phyloP scores from a whole-genome alignment of 1,140 invertebrate genomes.

The Leptestheria dahalacensis region DNA sequence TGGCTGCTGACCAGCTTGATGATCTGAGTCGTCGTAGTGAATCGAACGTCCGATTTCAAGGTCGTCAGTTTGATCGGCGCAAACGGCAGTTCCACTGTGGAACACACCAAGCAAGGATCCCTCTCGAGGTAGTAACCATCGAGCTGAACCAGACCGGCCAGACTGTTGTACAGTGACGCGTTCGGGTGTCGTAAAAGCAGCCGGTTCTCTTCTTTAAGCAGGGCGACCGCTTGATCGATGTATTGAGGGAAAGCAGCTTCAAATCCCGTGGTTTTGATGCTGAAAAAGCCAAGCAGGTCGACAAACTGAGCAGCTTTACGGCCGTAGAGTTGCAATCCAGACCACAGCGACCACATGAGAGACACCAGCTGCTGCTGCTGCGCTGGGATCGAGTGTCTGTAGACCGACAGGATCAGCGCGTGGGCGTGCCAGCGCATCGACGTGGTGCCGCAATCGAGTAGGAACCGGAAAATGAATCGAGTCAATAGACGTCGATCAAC shows the following conservation, averaged over 20 bases:
- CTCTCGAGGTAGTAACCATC: slow-evolving; percentile 94
- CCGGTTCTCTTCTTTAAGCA: slow-evolving; percentile 74
- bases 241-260: slow-evolving; percentile 46
- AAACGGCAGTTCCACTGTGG: slow-evolving; percentile 90
- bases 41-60: slow-evolving; percentile 92
- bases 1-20: slow-evolving; percentile 89
- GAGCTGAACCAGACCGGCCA: slow-evolving; percentile 82
- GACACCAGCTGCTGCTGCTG: slow-evolving; percentile 68
- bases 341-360: slow-evolving; percentile 82
- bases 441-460: slow-evolving; percentile 84
- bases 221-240: slow-evolving; percentile 66
- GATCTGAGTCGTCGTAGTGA: slow-evolving; percentile 93
- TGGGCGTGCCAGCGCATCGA: slow-evolving; percentile 92
- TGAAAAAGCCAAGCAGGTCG: slow-evolving; percentile 85
- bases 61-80: slow-evolving; percentile 80
- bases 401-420: slow-evolving; percentile 52
- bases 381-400: slow-evolving; percentile 49
- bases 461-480: slow-evolving; percentile 75
- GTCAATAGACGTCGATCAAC: slow-evolving; percentile 7
- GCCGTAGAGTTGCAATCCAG: slow-evolving; percentile 73
- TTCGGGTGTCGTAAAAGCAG: slow-evolving; percentile 81
- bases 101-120: slow-evolving; percentile 91
- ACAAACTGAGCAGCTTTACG: slow-evolving; percentile 90
- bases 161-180: slow-evolving; percentile 75
- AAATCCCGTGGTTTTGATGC: slow-evolving; percentile 45